phyloP scores from a whole-genome alignment of 2,113 vertebrate genomes.

The Australoheros scitulus region DNA sequence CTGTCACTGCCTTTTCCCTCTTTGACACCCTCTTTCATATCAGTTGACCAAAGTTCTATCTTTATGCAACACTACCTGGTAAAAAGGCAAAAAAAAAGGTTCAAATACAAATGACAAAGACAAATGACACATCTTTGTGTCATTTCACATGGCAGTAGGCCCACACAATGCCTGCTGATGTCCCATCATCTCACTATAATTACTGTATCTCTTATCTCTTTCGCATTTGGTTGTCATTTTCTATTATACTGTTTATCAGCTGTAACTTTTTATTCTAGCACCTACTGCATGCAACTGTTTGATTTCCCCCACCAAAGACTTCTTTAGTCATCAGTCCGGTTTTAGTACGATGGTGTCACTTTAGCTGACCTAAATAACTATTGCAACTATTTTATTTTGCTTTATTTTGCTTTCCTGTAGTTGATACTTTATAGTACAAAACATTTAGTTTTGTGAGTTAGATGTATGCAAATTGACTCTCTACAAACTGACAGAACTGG shows the following conservation, averaged over 20 bases:
- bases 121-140: not conserved
- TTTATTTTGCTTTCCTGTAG: not conserved
- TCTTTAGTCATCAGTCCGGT: not conserved
- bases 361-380: not conserved
- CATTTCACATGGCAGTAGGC: not conserved
- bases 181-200: not conserved
- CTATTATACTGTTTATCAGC: conserved; percentile 10
- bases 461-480: not conserved
- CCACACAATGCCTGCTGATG: not conserved
- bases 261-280: not conserved
- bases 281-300: not conserved
- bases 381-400: not conserved
- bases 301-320: conserved; percentile 1
- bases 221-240: not conserved
- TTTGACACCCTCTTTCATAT: not conserved
- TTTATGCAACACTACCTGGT: not conserved
- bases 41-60: conserved; percentile 2
- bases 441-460: not conserved
- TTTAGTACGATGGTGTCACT: not conserved
- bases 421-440: not conserved
- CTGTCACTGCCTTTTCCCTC: not conserved
- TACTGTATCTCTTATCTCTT: not conserved
- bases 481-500: not conserved
- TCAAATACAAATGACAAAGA: not conserved
- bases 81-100: not conserved